These are phyloP conservation scores for Ptilorrhoa leucosticta DNA, from an alignment of 2,113 vertebrate genomes.

Conservation along the genomic window DNA sequence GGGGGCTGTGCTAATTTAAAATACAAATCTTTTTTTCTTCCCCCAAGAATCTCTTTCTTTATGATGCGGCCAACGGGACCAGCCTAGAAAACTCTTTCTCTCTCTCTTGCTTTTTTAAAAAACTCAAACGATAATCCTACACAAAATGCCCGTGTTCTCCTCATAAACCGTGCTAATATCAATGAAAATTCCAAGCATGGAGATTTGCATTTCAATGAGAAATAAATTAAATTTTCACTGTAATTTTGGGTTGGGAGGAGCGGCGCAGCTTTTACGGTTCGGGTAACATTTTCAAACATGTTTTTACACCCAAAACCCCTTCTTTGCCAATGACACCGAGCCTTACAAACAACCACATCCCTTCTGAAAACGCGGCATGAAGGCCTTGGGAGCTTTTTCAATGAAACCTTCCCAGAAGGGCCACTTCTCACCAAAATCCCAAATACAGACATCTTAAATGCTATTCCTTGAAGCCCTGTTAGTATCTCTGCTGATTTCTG, in stretches of 20 bases:
- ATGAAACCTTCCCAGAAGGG: not conserved
- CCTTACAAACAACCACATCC: not conserved
- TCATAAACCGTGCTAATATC: not conserved
- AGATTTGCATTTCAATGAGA: conserved; percentile 58
- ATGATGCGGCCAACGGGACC: not conserved
- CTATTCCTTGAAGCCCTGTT: not conserved
- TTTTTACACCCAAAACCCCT: not conserved
- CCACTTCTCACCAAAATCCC: not conserved
- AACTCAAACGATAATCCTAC: not conserved
- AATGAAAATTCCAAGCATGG: conserved; percentile 16
- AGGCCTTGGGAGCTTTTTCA: not conserved
- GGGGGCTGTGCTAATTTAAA: conserved; percentile 39
- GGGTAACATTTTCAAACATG: not conserved
- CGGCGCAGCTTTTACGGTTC: not conserved
- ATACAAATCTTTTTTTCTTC: not conserved
- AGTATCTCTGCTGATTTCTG: not conserved
- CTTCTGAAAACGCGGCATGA: not conserved
- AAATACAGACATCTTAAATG: not conserved
- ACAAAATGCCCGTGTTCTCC: not conserved
- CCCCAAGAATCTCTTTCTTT: conserved; percentile 14
- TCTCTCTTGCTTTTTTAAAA: not conserved
- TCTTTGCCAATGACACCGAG: not conserved
- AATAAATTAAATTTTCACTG: conserved; percentile 29
- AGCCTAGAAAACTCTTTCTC: not conserved
- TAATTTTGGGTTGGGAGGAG: conserved; percentile 42